Base-by-base conservation (phyloP, 2,113 vertebrate species). In the Arizona elegans region DNA sequence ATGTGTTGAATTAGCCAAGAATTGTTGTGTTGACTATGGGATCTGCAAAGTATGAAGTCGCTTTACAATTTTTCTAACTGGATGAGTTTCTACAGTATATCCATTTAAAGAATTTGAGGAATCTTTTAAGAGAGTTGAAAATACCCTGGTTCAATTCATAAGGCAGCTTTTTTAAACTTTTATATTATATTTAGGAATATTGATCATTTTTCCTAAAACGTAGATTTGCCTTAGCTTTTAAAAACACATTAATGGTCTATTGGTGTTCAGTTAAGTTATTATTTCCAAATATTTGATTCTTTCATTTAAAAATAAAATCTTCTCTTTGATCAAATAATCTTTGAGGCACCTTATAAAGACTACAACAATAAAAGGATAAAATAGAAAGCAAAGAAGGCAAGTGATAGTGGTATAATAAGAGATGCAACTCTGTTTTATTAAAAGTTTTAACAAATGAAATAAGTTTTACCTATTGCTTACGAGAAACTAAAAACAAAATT, bases 301-400 rank as follows among this genome's bases (percentile, higher is more conserved):
- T 89, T 89, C 19, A 24, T 89, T 89, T 26, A 26, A 56, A 89
- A 38, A 33, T n/a, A 89, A 38, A 38, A 2, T 59, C 3, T 10
- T 88, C 86, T 62, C 1, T 10, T 81, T 7, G 15, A 50, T 29
- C 54, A 58, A 33, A 11, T 17, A 47, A 3, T 38, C 38, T 21
- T 43, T 55, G 58, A 91, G 38, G 9, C 85, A 70, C 33, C 93
- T 91, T 94, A 93, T 33, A 53, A 93, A 95, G 90, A 95, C 88
- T 70, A 91, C 58, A 19, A 91, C 26, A 1, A 8, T 65, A 93
- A 91, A 86, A 50, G 62, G 62, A 90, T 50, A 88, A 92, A 52
- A 38, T 33, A 88, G 1, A 23, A 5, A 5, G 24, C 56, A 89
- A 89, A 58, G 33, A 88, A 54, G 29, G 13, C 10, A 8, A 89